These are phyloP conservation scores for Pachyramphus minor DNA, from an alignment of 2,113 vertebrate species.

Conservation along the genomic window DNA sequence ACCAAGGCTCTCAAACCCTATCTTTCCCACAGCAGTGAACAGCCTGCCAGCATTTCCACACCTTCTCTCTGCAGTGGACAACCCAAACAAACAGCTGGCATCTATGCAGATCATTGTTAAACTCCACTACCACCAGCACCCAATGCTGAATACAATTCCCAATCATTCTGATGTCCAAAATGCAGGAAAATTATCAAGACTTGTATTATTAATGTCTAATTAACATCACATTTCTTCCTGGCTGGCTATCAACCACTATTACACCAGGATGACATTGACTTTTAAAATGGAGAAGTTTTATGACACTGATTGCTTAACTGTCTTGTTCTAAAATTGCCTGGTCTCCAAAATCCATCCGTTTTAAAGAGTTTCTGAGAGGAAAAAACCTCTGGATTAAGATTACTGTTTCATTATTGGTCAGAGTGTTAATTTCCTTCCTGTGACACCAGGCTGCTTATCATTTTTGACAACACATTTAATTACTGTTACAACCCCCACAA, in stretches of 20 bases:
- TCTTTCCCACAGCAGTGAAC: not conserved
- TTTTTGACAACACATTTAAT: slow-evolving; percentile 51
- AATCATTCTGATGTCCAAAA: not conserved
- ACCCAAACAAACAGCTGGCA: not conserved
- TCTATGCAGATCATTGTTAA: not conserved
- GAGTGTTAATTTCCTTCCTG: slow-evolving; percentile 30
- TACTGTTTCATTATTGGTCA: slow-evolving; percentile 25
- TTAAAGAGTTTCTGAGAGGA: not conserved
- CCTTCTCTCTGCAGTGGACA: not conserved
- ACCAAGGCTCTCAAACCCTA: not conserved
- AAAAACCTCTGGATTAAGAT: slow-evolving; percentile 43
- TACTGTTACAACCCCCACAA: slow-evolving; percentile 4
- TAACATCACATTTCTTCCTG: not conserved
- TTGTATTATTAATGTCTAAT: not conserved
- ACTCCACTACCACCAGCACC: not conserved
- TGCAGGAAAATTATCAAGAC: not conserved
- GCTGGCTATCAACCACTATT: not conserved
- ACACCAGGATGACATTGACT: not conserved
- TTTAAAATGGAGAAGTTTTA: slow-evolving; percentile 5
- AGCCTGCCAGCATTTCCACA: not conserved
- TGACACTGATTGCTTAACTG: not conserved
- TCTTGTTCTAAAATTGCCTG: not conserved
- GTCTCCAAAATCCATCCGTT: slow-evolving; percentile 32
- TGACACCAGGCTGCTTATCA: slow-evolving; percentile 32
- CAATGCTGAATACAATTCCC: not conserved